Percentiles rank a stretch among this genome's conserved stretches.
phyloP scores from a whole-genome alignment of 1,140 invertebrate species.

The Radopholus similis region DNA sequence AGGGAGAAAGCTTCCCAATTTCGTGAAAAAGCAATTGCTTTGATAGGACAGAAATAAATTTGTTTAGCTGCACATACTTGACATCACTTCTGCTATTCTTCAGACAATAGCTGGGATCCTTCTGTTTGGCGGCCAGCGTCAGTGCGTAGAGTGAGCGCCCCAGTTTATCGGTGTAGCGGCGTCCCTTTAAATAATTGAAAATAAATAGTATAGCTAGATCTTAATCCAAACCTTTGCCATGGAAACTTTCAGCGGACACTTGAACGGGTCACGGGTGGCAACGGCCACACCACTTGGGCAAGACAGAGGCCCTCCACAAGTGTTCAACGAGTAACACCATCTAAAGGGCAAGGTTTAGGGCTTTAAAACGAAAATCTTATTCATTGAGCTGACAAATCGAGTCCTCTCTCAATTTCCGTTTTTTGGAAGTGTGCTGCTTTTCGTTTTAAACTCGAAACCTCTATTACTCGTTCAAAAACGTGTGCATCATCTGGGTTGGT shows the following conservation, averaged over 20 bases:
- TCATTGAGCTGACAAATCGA: not conserved
- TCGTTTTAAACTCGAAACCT: too few relatives aligned
- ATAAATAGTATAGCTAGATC: not conserved
- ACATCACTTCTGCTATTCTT: slow-evolving; percentile 54
- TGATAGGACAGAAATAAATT: too few relatives aligned
- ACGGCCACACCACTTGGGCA: slow-evolving; percentile 51
- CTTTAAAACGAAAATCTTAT: too few relatives aligned
- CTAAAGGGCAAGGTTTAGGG: slow-evolving; percentile 35
- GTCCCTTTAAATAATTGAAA: slow-evolving; percentile 31
- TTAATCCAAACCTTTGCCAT: slow-evolving; percentile 42
- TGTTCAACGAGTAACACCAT: slow-evolving; percentile 54
- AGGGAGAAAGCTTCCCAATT: not conserved
- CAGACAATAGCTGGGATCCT: slow-evolving; percentile 46
- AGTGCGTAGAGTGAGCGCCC: slow-evolving; percentile 55
- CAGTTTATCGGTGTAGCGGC: slow-evolving; percentile 58
- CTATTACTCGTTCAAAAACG: too few relatives aligned
- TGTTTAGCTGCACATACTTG: slow-evolving; percentile 38
- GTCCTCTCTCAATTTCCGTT: not conserved
- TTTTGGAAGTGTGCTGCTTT: not conserved
- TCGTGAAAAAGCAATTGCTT: not conserved
- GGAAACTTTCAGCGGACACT: slow-evolving; percentile 50
- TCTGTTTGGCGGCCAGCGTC: slow-evolving; percentile 42
- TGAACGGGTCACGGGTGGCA: slow-evolving; percentile 55
- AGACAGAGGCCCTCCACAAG: slow-evolving; percentile 54
- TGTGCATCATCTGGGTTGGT: too few relatives aligned